Conservation (phyloP, 2,113 vertebrate species). For the Hemibagrus wyckioides region DNA sequence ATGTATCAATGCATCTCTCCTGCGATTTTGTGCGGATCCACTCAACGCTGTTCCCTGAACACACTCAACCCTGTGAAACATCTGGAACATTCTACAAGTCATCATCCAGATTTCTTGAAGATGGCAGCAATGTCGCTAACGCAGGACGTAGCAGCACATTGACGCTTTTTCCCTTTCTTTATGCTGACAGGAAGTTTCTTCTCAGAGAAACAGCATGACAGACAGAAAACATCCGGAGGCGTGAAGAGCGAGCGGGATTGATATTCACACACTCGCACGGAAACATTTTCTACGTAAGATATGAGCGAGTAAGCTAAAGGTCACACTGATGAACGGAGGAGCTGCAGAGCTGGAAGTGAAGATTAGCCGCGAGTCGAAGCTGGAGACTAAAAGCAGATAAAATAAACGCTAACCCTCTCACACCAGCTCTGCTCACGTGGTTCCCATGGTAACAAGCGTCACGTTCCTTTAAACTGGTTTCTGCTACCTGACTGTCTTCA, state of each 20-base stretch:
- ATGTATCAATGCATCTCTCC: too few relatives aligned
- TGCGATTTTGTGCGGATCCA: too few relatives aligned
- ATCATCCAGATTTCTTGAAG: too few relatives aligned
- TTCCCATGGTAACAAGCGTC: background rate
- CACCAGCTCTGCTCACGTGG: background rate
- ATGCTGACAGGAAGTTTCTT: background rate
- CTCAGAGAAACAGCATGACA: background rate
- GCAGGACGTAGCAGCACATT: too few relatives aligned
- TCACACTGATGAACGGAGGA: too few relatives aligned
- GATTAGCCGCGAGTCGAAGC: too few relatives aligned
- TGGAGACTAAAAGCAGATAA: too few relatives aligned
- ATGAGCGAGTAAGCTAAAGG: background rate
- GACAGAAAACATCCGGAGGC: background rate
- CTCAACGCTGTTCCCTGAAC: too few relatives aligned
- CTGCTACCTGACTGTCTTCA: background rate
- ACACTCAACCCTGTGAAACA: too few relatives aligned
- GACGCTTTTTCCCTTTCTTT: background rate
- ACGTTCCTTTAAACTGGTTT: background rate
- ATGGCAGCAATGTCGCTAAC: too few relatives aligned
- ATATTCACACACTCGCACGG: background rate
- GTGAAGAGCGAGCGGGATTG: background rate
- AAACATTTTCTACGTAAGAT: background rate
- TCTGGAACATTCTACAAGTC: too few relatives aligned
- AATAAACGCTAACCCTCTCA: too few relatives aligned
- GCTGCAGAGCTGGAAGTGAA: background rate